Percentiles rank a stretch among this genome's conserved stretches.
phyloP scores from a whole-genome alignment of 1,140 invertebrate genomes.

The Panagrolaimus sp. region DNA sequence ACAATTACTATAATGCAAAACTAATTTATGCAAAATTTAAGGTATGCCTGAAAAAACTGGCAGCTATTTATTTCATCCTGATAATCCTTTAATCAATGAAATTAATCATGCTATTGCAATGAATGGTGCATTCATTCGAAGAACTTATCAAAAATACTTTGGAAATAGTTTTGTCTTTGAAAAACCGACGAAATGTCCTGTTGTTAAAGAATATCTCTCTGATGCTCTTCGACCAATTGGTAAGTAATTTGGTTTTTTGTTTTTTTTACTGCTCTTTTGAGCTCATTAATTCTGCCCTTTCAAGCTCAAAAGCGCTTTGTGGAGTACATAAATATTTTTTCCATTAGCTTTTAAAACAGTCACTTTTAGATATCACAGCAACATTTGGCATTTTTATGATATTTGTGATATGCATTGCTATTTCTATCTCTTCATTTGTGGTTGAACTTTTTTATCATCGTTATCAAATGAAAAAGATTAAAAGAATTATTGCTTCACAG shows the following conservation, averaged over 20 bases:
- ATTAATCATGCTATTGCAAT: not conserved
- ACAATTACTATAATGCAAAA: too few species aligned
- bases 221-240: not conserved
- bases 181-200: not conserved
- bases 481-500: too few species aligned
- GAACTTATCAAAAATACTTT: not conserved
- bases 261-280: too few species aligned
- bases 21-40: too few species aligned
- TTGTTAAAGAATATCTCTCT: not conserved
- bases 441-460: too few species aligned
- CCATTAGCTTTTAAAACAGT: too few species aligned
- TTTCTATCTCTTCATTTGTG: too few species aligned
- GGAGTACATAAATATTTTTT: too few species aligned
- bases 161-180: not conserved
- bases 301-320: too few species aligned
- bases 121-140: not conserved
- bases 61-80: not conserved
- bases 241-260: too few species aligned
- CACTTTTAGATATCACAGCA: not conserved
- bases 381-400: constrained; percentile 5
- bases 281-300: too few species aligned
- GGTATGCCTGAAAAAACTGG: not conserved
- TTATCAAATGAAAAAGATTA: too few species aligned
- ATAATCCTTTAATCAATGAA: not conserved
- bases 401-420: not conserved